These are phyloP conservation scores for Musca domestica DNA, from an alignment of 1,140 invertebrate genomes.

Conservation along the genomic window DNA sequence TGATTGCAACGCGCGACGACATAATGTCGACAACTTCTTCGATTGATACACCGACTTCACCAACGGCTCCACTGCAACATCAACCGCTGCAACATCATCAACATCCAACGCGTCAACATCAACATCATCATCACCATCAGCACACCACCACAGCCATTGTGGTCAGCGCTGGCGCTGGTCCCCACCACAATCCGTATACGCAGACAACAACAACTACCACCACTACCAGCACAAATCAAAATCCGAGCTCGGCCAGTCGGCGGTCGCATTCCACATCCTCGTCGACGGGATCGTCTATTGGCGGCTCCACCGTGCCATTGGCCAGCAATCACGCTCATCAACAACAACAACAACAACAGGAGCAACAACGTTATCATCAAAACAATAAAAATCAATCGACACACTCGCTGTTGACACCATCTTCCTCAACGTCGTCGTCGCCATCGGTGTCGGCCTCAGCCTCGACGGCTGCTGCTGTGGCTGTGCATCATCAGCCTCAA, in stretches of 20 bases:
- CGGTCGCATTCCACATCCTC: slow-evolving; percentile 24
- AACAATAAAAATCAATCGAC: slow-evolving; percentile 23
- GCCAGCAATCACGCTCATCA: slow-evolving; percentile 2
- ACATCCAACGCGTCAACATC: neutral
- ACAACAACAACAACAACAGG: slow-evolving; percentile 1
- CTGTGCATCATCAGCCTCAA: slow-evolving; percentile 23
- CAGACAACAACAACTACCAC: slow-evolving; percentile 23
- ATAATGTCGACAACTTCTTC: slow-evolving; percentile 38
- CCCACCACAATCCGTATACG: slow-evolving; percentile 1
- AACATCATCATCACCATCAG: slow-evolving; percentile 24
- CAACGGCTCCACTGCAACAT: slow-evolving; percentile 27
- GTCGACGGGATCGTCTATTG: slow-evolving; percentile 27
- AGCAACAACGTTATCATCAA: slow-evolving; percentile 10
- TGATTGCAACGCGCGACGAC: neutral
- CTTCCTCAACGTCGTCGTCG: slow-evolving; percentile 25
- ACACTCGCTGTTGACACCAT: slow-evolving; percentile 25
- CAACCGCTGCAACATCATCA: slow-evolving; percentile 20
- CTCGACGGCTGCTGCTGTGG: slow-evolving; percentile 26
- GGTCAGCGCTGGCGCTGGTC: slow-evolving; percentile 29
- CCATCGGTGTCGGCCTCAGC: slow-evolving; percentile 25
- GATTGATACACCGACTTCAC: slow-evolving; percentile 36
- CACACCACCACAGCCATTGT: slow-evolving; percentile 30
- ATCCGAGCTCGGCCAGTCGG: neutral
- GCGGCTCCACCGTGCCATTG: slow-evolving; percentile 6
- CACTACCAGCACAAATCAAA: neutral